Conservation (phyloP, 2,797 vertebrate species). For the Clarias fuscus region DNA sequence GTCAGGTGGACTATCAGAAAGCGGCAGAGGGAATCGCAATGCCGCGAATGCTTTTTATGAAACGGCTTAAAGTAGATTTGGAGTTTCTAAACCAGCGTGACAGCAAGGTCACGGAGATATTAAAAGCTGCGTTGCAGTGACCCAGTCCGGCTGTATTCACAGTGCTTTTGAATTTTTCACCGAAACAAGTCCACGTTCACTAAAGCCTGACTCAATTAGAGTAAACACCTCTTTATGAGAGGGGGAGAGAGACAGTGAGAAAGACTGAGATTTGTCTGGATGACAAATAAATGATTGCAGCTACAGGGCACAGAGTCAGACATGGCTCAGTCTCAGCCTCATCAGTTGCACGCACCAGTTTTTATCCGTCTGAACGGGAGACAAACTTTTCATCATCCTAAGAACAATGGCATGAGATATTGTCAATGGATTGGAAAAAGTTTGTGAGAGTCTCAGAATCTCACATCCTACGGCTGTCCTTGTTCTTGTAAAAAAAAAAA, state of each 20-base stretch:
- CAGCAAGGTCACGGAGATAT: neutral
- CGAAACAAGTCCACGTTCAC: constrained; percentile 40
- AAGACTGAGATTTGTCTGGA: constrained; percentile 21
- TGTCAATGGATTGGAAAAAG: constrained; percentile 15
- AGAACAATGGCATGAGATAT: constrained; percentile 11
- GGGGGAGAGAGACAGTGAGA: neutral
- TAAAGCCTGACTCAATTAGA: constrained; percentile 49
- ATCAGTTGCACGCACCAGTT: neutral
- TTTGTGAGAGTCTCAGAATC: neutral
- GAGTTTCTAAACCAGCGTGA: neutral
- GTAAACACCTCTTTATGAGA: constrained; percentile 45
- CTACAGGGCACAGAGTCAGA: constrained; percentile 13
- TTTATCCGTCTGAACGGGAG: constrained; percentile 10
- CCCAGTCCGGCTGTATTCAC: constrained; percentile 33
- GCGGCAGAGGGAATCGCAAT: neutral
- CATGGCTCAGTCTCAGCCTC: constrained; percentile 5
- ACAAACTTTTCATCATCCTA: constrained; percentile 13
- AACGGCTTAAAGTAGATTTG: constrained; percentile 5
- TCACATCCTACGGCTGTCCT: neutral
- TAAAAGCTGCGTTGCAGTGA: constrained; percentile 45
- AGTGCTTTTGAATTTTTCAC: constrained; percentile 52
- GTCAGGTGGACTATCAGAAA: neutral
- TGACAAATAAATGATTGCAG: constrained; percentile 14
- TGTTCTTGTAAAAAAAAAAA: neutral
- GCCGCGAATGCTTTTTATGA: neutral